Evolutionary conservation across 2,888 invertebrate genomes (phyloP).

Genomic region (Ferrisia virgata): DNA sequence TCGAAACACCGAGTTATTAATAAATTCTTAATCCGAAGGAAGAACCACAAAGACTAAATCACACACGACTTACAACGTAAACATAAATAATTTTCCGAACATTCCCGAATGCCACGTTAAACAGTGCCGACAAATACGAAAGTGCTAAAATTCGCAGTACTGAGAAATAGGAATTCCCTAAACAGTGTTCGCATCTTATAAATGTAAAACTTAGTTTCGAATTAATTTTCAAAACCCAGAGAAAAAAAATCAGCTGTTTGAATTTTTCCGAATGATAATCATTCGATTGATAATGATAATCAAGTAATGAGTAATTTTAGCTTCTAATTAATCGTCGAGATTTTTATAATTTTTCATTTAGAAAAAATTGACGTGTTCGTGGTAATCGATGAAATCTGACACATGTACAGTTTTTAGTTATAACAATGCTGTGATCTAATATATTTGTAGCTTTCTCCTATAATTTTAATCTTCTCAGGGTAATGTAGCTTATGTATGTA

Average conservation of each 20-base stretch:
- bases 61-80: constrained; percentile 30
- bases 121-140: background rate
- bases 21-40: background rate
- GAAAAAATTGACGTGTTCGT: too few relatives aligned
- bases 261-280: background rate
- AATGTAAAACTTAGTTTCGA: background rate
- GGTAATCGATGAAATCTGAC: too few relatives aligned
- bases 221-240: background rate
- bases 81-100: constrained; percentile 26
- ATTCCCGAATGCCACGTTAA: constrained; percentile 1
- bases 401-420: background rate
- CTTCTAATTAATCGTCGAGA: too few relatives aligned
- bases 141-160: background rate
- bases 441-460: too few relatives aligned
- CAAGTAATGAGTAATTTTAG: too few relatives aligned
- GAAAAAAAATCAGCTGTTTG: background rate
- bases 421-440: background rate
- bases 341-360: too few relatives aligned
- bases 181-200: background rate
- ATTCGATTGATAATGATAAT: background rate
- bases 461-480: background rate
- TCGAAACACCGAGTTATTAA: background rate
- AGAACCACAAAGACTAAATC: constrained; percentile 19
- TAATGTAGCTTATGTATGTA: background rate
- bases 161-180: background rate